Percentiles rank a stretch among this genome's conserved stretches.
Conservation (phyloP, 1,140 invertebrate species). For the Brachionus paranguensis region DNA sequence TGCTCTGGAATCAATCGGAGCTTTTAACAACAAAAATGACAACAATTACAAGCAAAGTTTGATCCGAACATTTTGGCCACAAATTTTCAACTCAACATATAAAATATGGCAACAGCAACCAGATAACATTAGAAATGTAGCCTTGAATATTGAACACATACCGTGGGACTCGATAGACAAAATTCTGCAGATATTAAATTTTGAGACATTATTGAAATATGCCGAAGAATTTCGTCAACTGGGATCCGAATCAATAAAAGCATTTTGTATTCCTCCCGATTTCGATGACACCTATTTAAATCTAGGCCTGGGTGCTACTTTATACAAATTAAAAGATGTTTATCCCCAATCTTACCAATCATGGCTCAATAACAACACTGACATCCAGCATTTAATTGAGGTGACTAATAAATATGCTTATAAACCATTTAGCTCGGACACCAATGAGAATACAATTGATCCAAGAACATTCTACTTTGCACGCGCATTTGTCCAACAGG, state of each 20-base stretch:
- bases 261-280: constrained; percentile 50
- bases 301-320: constrained; percentile 46
- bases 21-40: constrained; percentile 45
- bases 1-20: constrained; percentile 44
- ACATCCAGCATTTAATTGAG: constrained; percentile 45
- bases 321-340: constrained; percentile 41
- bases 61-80: constrained; percentile 48
- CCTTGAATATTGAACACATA: constrained; percentile 43
- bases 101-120: constrained; percentile 45
- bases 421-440: constrained; percentile 45
- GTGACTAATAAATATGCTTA: constrained; percentile 47
- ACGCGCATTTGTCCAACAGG: constrained; percentile 44
- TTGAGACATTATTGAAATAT: constrained; percentile 43
- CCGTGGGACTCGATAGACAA: constrained; percentile 44
- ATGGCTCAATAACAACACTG: constrained; percentile 44
- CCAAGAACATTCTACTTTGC: constrained; percentile 47
- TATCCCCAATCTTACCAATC: constrained; percentile 41
- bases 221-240: constrained; percentile 39
- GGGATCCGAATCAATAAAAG: constrained; percentile 30
- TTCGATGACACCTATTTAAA: constrained; percentile 53
- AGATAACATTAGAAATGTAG: constrained; percentile 44
- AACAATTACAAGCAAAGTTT: constrained; percentile 44
- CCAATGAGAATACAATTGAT: constrained; percentile 46
- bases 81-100: constrained; percentile 44
- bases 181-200: constrained; percentile 44